These are phyloP conservation scores for Petrolisthes cinctipes DNA, from an alignment of 2,888 invertebrate genomes.

Conservation along the genomic window DNA sequence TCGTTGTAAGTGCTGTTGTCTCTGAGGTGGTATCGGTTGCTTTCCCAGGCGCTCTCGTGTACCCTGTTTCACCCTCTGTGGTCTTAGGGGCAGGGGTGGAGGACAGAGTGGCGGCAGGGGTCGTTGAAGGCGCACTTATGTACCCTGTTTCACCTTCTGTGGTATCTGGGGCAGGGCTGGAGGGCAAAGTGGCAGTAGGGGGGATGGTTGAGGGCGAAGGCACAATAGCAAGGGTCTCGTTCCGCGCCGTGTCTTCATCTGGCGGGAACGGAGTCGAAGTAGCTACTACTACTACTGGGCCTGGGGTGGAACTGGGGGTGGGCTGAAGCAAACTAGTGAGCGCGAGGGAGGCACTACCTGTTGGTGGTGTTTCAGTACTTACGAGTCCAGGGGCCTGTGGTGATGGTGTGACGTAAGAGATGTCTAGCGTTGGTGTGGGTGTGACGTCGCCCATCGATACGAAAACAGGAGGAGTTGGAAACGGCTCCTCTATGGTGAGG, in stretches of 20 bases:
- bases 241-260: constrained; percentile 15
- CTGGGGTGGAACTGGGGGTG: constrained; percentile 7
- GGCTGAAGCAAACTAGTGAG: constrained; percentile 22
- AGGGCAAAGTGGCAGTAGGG: neutral
- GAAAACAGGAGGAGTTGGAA: neutral
- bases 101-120: neutral
- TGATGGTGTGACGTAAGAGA: constrained; percentile 35
- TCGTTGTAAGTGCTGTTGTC: too few species aligned
- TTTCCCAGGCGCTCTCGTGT: too few species aligned
- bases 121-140: neutral
- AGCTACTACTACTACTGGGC: constrained; percentile 11
- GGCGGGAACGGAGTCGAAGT: constrained; percentile 16
- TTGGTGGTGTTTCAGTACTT: constrained; percentile 36
- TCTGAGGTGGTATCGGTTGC: too few species aligned
- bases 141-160: neutral
- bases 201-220: neutral
- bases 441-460: constrained; percentile 1
- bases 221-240: constrained; percentile 20
- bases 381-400: constrained; percentile 30
- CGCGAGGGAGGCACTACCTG: constrained; percentile 17
- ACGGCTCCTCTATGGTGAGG: neutral
- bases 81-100: neutral
- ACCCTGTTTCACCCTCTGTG: too few species aligned
- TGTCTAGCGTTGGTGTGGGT: constrained; percentile 29
- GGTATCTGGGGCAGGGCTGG: neutral